phyloP scores from a whole-genome alignment of 2,888 invertebrate species.

The Cotesia congregata region DNA sequence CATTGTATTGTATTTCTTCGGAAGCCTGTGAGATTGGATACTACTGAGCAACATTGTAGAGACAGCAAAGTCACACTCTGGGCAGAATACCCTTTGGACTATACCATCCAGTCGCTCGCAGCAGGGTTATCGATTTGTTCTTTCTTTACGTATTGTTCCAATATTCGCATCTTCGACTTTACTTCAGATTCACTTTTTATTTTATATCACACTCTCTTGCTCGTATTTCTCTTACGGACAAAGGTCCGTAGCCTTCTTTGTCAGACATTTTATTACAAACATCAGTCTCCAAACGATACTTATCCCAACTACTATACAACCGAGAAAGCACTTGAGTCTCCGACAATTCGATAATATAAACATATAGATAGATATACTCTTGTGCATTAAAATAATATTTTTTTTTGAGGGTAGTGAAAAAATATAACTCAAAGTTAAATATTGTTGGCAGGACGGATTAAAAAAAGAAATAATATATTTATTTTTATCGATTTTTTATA shows the following conservation, averaged over 20 bases:
- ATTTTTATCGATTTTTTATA: background rate
- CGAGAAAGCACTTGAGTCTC: background rate
- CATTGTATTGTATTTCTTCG: slow-evolving; percentile 9
- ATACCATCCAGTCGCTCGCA: slow-evolving; percentile 36
- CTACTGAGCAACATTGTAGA: background rate
- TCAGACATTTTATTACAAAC: slow-evolving; percentile 29
- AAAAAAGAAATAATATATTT: background rate
- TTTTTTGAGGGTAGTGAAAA: background rate
- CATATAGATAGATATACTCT: background rate
- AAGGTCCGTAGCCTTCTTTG: background rate
- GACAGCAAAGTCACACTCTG: slow-evolving; percentile 17
- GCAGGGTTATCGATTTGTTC: slow-evolving; percentile 55
- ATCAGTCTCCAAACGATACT: slow-evolving; percentile 18
- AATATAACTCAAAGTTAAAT: background rate
- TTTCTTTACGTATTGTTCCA: slow-evolving; percentile 51
- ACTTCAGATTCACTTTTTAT: slow-evolving; percentile 40
- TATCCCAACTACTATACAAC: background rate
- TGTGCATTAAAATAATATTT: background rate
- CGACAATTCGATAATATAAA: slow-evolving; percentile 11
- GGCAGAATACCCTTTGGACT: slow-evolving; percentile 30
- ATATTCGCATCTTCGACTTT: background rate
- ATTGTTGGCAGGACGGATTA: background rate
- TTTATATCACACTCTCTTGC: slow-evolving; percentile 23
- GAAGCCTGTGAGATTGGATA: background rate
- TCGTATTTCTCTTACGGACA: background rate